Evolutionary conservation across 1,140 invertebrate genomes (phyloP), one percentile per base, ranked within the genome.

Genomic region (Cherax destructor): DNA sequence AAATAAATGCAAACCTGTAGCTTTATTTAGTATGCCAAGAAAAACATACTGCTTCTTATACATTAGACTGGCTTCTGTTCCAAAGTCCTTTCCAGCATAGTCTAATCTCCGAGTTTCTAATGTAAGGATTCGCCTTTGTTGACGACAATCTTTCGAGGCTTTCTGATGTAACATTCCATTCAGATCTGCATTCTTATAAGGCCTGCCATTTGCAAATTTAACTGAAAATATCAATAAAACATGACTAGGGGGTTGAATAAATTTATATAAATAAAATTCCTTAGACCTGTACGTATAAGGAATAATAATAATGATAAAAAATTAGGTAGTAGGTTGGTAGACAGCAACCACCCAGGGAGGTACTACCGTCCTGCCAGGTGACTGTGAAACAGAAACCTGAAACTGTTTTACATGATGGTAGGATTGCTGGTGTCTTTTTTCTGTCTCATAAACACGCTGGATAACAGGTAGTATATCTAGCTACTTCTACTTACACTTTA

Each of bases 1-100:
- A 21, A 18, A 69, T 69, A 69, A 30, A 74, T 30, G 24, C 69
- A 74, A 74, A 74, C 69, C 69, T 74, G 69, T 74, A 74, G 69
- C 69, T 30, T 74, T 74, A 11, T 74, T 30, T 30, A 74, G 21
- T 9, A 74, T 30, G 6, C 69, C 69, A 74, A 74, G 69, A 74
- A 74, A 74, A 24, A 30, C n/a, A 24, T n/a, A 30, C 9, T 74
- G 69, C 4, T 74, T 74, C 7, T n/a, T 11, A 30, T 9, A 74
- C 16, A 30, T 9, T 11, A 5, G 9, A 5, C 69, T 30, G 7
- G 24, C 7, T 74, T 74, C 69, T 30, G 24, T 30, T 74, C 69
- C 69, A 74, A 74, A 74, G 24, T 74, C 30, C 11, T 24, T 74
- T 9, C 69, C 69, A 74, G 7, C 69, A 74, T 74, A 74, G 24